Base-by-base conservation (phyloP, 1,140 invertebrate genomes). In the Drosophila serrata region DNA sequence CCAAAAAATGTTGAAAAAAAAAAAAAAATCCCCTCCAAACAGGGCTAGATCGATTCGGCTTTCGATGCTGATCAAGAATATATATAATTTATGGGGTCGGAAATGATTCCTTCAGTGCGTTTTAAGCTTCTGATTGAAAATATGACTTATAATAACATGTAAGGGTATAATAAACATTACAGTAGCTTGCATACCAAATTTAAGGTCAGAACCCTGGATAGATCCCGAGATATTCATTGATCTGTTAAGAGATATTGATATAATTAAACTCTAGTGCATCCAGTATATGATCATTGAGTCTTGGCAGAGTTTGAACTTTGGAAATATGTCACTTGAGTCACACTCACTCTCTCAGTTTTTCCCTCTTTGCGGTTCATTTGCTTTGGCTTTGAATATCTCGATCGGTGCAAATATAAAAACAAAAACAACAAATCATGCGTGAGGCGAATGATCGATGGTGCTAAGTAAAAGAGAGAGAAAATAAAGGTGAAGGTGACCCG, bases 301-400 rank as follows among this genome's bases (percentile, higher is more conserved):
- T 73, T 48, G 31, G 60, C 31, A 33, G 53, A 64, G 53, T 24
- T 75, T 79, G 81, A 81, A 85, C 85, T 85, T 90, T 90, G 85
- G 57, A 81, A 85, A 75, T 81, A 81, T 81, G 74, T 90, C 81
- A 84, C 73, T 70, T 33, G 65, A 49, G 51, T 46, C 49, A 70
- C 68, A 40, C 63, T 12, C 13, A 35, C 35, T 40, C 65, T 39
- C 65, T 46, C 63, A 27, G 43, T 33, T 27, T 51, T 35, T 53
- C 40, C 13, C n/a, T 62, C 40, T 55, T 45, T 45, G 35, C 5
- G 33, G 49, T 33, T 68, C 75, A 49, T n/a, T n/a, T n/a, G n/a
- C n/a, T n/a, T n/a, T n/a, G 17, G 15, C 22, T 59, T 7, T 11
- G 27, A 56, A 56, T 39, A 33, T 13, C 27, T 24, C 33, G 46